Evolutionary conservation across 2,888 invertebrate genomes (phyloP).

Genomic region (Venusia cambrica): DNA sequence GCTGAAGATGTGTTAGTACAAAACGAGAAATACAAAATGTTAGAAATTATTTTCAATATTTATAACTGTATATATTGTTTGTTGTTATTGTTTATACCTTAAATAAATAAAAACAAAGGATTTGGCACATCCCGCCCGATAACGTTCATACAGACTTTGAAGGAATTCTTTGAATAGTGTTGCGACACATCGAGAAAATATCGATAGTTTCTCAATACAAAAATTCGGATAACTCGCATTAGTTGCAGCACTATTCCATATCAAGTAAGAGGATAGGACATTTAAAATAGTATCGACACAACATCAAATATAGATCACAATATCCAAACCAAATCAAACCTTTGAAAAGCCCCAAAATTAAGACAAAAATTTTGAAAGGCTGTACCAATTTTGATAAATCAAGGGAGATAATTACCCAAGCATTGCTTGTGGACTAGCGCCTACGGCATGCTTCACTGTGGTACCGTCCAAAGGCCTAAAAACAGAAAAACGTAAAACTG

Average conservation of each 20-base stretch:
- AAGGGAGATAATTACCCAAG: constrained; percentile 82
- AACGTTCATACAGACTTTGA: neutral
- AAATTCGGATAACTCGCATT: constrained; percentile 19
- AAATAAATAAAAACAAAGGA: no score
- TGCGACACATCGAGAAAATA: constrained; percentile 8
- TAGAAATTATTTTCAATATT: no score
- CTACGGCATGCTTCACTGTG: constrained; percentile 80
- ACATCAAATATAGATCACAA: constrained; percentile 14
- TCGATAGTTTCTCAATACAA: constrained; percentile 6
- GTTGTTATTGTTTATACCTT: no score
- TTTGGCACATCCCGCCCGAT: no score
- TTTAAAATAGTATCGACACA: constrained; percentile 5
- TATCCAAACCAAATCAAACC: constrained; percentile 2
- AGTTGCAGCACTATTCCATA: constrained; percentile 13
- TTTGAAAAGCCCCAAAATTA: neutral
- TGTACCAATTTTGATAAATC: constrained; percentile 9
- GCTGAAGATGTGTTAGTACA: no score
- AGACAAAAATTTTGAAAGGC: neutral
- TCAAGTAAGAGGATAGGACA: neutral
- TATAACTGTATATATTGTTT: no score
- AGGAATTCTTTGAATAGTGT: constrained; percentile 5
- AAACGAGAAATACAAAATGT: no score
- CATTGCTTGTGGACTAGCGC: constrained; percentile 80
- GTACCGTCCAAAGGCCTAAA: constrained; percentile 84
- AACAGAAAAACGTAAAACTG: constrained; percentile 78